Evolutionary conservation across 2,888 invertebrate genomes (phyloP).

Genomic region (Drosophila prolongata): DNA sequence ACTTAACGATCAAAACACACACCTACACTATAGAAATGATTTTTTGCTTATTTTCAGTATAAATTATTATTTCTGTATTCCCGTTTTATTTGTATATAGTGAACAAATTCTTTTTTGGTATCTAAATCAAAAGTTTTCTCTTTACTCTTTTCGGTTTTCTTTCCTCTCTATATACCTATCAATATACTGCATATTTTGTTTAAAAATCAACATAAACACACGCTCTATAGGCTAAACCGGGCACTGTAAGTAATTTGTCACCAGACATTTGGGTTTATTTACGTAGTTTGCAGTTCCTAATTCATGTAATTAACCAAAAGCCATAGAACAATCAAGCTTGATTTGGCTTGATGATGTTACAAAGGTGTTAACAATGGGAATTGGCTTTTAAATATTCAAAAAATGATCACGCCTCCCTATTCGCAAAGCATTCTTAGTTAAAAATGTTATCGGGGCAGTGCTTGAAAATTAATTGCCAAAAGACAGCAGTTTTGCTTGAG

Average conservation of each 20-base stretch:
- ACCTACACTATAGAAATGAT: constrained; percentile 25
- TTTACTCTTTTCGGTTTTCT: constrained; percentile 74
- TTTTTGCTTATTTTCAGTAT: constrained; percentile 25
- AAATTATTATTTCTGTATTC: constrained; percentile 44
- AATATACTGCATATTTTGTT: constrained; percentile 68
- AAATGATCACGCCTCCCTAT: constrained; percentile 1
- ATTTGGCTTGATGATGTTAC: constrained; percentile 12
- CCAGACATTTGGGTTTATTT: constrained; percentile 54
- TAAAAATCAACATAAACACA: constrained; percentile 45
- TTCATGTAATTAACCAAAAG: constrained; percentile 57
- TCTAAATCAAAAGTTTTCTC: constrained; percentile 74
- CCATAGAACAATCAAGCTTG: constrained; percentile 29
- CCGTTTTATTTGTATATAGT: constrained; percentile 55
- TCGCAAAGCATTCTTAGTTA: constrained; percentile 16
- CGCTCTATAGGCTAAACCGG: constrained; percentile 86
- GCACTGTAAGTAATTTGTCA: constrained; percentile 86
- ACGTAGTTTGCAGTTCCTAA: constrained; percentile 58
- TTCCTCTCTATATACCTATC: constrained; percentile 48
- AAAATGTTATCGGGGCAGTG: constrained; percentile 16
- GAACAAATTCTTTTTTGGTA: constrained; percentile 50
- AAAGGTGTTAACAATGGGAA: constrained; percentile 33
- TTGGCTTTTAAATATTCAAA: constrained; percentile 3
- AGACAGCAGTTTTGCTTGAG: constrained; percentile 31
- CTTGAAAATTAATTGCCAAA: constrained; percentile 28
- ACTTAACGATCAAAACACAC: constrained; percentile 37